Base-by-base conservation (phyloP, 2,888 invertebrate species). In the Caenorhabditis drosophilae region DNA sequence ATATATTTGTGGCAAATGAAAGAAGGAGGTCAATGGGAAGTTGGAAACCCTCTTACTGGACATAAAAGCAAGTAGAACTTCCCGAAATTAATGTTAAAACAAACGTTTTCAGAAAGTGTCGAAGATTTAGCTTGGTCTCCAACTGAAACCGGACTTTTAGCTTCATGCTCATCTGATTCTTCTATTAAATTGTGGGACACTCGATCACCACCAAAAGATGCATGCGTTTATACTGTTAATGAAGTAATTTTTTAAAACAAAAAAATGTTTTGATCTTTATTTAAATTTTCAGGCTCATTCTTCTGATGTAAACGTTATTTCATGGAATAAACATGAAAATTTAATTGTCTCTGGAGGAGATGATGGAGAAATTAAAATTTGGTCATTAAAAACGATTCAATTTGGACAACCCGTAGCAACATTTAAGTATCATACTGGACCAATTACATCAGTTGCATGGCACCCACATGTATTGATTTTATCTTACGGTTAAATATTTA, bases 51-150 rank as follows among this genome's bases (percentile, higher is more conserved):
- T 0, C 88, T 92, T 56, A 87, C 89, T 48, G 94, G 92, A 0
- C 98, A 99, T 84, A 90, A 67, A 50, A 67, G 72, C 69, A 11
- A 38, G 55, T 51, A 3, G 31, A 3, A 41, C n/a, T n/a, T 12
- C 31, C 12, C 31, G 12, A 31, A 31, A 6, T 31, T 31, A 31
- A 31, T 31, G 12, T 31, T 31, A 31, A 31, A 31, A 31, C n/a
- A 51, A 27, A 25, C 9, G 20, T 22, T 60, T 68, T 20, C 55
- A 90, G 20, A 89, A 88, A 46, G 96, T 26, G 92, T 99, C 12
- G 98, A 98, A 87, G 98, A 99, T 85, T 87, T 99, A 67, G 96
- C 97, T 83, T 98, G 98, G 98, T 96, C 96, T 60, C 96, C 96
- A 1, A 94, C 90, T 86, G 98, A 98, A 86, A 87, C 84, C 15